These are phyloP conservation scores for Musca vetustissima DNA, from an alignment of 1,140 invertebrate genomes.

Conservation along the genomic window DNA sequence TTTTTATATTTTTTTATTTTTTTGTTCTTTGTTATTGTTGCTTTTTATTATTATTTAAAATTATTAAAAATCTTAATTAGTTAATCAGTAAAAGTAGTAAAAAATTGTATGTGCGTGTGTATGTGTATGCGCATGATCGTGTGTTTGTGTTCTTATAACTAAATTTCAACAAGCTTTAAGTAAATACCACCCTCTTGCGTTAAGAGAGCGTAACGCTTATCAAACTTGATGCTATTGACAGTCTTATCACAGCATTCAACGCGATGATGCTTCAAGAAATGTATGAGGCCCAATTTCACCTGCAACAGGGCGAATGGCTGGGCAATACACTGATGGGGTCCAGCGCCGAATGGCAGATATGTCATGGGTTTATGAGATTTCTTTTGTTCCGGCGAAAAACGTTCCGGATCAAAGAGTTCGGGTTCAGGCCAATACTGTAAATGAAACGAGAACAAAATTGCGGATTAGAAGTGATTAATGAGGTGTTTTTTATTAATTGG, in stretches of 20 bases:
- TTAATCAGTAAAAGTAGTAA: background rate
- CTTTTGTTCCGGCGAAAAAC: slow-evolving; percentile 46
- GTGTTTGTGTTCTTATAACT: background rate
- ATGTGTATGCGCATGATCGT: too few relatives aligned
- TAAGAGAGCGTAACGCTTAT: slow-evolving; percentile 45
- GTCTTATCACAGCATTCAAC: slow-evolving; percentile 50
- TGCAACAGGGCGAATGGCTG: slow-evolving; percentile 59
- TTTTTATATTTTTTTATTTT: background rate
- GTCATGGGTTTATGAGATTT: slow-evolving; percentile 43
- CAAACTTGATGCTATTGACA: slow-evolving; percentile 42
- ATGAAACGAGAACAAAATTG: background rate
- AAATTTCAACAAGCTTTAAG: slow-evolving; percentile 45
- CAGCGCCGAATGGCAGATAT: slow-evolving; percentile 68
- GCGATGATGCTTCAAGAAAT: slow-evolving; percentile 44
- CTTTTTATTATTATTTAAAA: background rate
- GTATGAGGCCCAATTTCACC: slow-evolving; percentile 57
- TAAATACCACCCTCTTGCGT: slow-evolving; percentile 48
- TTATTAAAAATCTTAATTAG: background rate
- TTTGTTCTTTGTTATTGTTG: background rate
- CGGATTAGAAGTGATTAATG: background rate
- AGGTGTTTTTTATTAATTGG: background rate
- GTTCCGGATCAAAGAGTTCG: slow-evolving; percentile 53
- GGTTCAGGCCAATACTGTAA: slow-evolving; percentile 52
- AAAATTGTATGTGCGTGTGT: background rate
- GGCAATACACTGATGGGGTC: slow-evolving; percentile 65